Conservation (phyloP, 2,113 vertebrate genomes). For the Odontesthes bonariensis region DNA sequence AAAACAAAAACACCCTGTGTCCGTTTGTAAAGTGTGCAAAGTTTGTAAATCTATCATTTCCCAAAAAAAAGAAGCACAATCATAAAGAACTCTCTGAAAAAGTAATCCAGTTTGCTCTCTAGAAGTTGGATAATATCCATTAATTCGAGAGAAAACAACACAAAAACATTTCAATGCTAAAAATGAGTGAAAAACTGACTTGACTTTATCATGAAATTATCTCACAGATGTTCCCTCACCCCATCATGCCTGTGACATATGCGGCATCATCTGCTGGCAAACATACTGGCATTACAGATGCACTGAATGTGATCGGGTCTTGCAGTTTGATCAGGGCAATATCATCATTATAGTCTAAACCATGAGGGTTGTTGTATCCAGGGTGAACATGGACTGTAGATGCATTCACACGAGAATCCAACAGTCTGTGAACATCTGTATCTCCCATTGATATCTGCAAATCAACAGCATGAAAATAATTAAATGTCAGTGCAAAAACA, state of each 20-base stretch:
- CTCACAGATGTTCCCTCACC: constrained; percentile 55
- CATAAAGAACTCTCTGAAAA: neutral
- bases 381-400: constrained; percentile 67
- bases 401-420: rapidly evolving
- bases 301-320: constrained; percentile 50
- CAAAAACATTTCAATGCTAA: neutral
- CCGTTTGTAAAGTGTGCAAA: no score
- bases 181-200: neutral
- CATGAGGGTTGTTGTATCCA: constrained; percentile 19
- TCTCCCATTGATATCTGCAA: constrained; percentile 64
- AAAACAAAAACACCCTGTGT: no score
- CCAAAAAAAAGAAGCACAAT: no score
- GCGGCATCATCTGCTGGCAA: constrained; percentile 48
- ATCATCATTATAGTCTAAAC: constrained; percentile 53
- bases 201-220: neutral
- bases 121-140: neutral
- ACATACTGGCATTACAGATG: constrained; percentile 76
- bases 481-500: neutral
- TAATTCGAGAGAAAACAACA: neutral
- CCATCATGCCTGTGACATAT: neutral
- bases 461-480: neutral
- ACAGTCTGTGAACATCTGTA: rapidly evolving
- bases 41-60: no score
- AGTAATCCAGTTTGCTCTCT: neutral
- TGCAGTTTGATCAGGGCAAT: constrained; percentile 73